These are phyloP conservation scores for Columba janthina DNA, from an alignment of 2,113 vertebrate genomes.

Conservation along the genomic window DNA sequence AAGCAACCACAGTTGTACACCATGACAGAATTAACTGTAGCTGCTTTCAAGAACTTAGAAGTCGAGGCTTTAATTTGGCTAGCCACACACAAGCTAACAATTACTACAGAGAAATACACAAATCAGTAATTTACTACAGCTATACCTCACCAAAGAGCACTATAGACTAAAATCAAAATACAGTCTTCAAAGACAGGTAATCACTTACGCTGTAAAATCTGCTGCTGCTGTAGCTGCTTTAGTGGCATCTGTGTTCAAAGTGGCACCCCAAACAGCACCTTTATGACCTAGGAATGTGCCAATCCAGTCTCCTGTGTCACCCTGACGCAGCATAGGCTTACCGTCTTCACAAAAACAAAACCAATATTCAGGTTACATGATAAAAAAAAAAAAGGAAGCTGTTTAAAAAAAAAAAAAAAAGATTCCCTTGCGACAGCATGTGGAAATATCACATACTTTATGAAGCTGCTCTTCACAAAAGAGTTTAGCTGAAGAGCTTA, in stretches of 20 bases:
- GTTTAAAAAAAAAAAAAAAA: background rate
- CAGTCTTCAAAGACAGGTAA: background rate
- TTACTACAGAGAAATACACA: background rate
- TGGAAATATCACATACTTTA: background rate
- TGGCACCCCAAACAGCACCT: slow-evolving; percentile 98
- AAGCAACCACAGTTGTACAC: background rate
- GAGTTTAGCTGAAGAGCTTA: background rate
- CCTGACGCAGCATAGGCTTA: slow-evolving; percentile 98
- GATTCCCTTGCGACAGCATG: background rate
- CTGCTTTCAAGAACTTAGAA: background rate
- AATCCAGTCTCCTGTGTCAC: slow-evolving; percentile 99
- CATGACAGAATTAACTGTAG: background rate
- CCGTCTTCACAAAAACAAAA: slow-evolving; percentile 81
- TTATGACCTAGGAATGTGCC: slow-evolving; percentile 98
- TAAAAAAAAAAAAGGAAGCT: background rate
- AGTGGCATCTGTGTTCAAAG: slow-evolving; percentile 93
- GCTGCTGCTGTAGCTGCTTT: slow-evolving; percentile 97
- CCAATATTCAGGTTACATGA: background rate
- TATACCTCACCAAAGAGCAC: background rate
- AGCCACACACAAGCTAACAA: background rate
- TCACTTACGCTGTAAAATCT: slow-evolving; percentile 97
- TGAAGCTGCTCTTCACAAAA: background rate
- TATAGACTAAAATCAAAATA: background rate
- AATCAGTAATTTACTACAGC: background rate
- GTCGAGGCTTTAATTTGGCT: background rate